These are phyloP conservation scores for Cricetomys ansorgei DNA, from an alignment of 2,113 vertebrate genomes.

Conservation along the genomic window DNA sequence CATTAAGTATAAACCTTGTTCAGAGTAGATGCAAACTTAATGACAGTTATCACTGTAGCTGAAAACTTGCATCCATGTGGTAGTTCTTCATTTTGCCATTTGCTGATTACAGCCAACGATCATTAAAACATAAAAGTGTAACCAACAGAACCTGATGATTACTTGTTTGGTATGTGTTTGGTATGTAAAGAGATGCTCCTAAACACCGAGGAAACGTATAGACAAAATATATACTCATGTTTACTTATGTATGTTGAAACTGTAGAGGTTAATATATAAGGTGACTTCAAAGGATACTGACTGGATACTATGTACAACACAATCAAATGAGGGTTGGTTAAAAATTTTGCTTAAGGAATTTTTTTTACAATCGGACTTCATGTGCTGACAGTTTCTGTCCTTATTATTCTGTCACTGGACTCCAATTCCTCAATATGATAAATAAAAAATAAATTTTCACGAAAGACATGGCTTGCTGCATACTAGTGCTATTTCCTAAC, in stretches of 20 bases:
- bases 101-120: background rate
- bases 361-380: background rate
- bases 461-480: background rate
- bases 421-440: background rate
- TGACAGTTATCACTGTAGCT: background rate
- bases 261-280: background rate
- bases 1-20: background rate
- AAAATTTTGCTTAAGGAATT: background rate
- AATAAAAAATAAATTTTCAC: background rate
- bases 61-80: background rate
- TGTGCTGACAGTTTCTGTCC: background rate
- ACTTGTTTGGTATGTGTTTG: no score
- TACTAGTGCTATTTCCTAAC: background rate
- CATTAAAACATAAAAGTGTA: background rate
- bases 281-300: background rate
- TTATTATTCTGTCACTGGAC: background rate
- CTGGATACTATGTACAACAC: rapidly evolving
- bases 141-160: background rate
- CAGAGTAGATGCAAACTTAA: background rate
- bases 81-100: background rate
- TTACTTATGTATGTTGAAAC: no score
- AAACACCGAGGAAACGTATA: background rate
- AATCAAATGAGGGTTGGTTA: background rate
- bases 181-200: background rate
- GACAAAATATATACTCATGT: background rate